Evolutionary conservation across 2,888 invertebrate species (phyloP).

Genomic region (Heliconius aoede): DNA sequence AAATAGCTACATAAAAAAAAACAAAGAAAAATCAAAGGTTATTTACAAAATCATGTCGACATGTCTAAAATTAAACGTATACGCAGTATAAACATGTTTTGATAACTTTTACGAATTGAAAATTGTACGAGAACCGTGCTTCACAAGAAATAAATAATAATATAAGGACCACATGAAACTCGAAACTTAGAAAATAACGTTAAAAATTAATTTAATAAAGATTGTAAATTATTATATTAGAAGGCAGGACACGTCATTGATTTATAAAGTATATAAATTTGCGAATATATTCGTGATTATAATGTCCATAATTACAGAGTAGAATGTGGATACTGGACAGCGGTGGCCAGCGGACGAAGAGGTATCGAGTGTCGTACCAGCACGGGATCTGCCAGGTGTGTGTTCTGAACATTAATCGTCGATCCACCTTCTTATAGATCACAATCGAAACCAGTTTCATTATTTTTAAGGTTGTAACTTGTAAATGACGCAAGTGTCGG

Average conservation of each 20-base stretch:
- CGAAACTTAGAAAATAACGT: conserved; percentile 39
- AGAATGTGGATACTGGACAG: conserved; percentile 47
- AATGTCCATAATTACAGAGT: conserved; percentile 44
- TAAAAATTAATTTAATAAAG: conserved; percentile 35
- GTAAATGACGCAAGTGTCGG: conserved; percentile 81
- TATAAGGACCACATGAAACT: conserved; percentile 39
- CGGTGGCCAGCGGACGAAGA: conserved; percentile 39
- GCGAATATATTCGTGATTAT: conserved; percentile 53
- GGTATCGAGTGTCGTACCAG: conserved; percentile 64
- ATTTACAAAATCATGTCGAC: conserved; percentile 12
- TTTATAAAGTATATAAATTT: conserved; percentile 47
- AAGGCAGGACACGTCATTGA: conserved; percentile 41
- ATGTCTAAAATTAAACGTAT: conserved; percentile 5
- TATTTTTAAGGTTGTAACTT: conserved; percentile 79
- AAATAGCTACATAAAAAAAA: conserved; percentile 30
- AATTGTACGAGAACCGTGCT: conserved; percentile 19
- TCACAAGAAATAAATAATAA: conserved; percentile 32
- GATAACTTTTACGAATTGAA: conserved; percentile 14
- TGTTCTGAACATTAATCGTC: conserved; percentile 74
- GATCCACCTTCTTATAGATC: conserved; percentile 79
- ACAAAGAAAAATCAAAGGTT: conserved; percentile 40
- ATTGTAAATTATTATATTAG: conserved; percentile 29
- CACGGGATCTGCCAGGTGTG: conserved; percentile 77
- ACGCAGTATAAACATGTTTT: conserved; percentile 4
- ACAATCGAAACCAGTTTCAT: conserved; percentile 82